These are phyloP conservation scores for Drosophila pseudoobscura DNA, from an alignment of 1,140 invertebrate species.

Conservation along the genomic window DNA sequence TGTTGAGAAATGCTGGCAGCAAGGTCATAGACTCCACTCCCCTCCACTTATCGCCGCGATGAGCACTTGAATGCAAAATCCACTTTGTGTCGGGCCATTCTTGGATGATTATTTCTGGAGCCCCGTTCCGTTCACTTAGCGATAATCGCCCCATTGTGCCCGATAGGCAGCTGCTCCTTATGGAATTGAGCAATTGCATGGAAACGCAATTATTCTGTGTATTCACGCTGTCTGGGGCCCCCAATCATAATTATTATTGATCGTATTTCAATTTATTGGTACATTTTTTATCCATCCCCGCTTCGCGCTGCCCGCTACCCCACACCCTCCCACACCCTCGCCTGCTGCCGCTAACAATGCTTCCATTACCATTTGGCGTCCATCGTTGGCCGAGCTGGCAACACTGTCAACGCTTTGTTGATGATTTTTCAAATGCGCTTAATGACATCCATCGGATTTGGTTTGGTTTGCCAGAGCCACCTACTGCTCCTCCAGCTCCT, in stretches of 20 bases:
- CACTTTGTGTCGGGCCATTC: slow-evolving; percentile 22
- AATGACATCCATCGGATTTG: slow-evolving; percentile 54
- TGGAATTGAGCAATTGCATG: slow-evolving; percentile 79
- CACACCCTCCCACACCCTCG: not conserved
- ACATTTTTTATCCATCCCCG: slow-evolving; percentile 62
- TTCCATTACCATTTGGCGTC: slow-evolving; percentile 41
- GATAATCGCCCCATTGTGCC: slow-evolving; percentile 47
- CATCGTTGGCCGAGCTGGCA: slow-evolving; percentile 27
- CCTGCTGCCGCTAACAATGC: slow-evolving; percentile 44
- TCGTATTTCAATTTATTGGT: slow-evolving; percentile 78
- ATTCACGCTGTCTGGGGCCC: slow-evolving; percentile 62
- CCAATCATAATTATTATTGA: slow-evolving; percentile 78
- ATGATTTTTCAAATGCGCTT: slow-evolving; percentile 81
- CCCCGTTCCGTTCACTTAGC: slow-evolving; percentile 30
- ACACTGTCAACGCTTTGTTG: slow-evolving; percentile 59
- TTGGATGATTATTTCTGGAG: slow-evolving; percentile 49
- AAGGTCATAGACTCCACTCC: no score
- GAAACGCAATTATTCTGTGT: slow-evolving; percentile 80
- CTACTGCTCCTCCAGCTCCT: not conserved
- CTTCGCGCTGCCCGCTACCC: not conserved
- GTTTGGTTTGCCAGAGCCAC: slow-evolving; percentile 7
- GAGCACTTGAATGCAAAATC: slow-evolving; percentile 25
- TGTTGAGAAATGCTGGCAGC: no score
- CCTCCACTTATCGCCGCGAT: not conserved
- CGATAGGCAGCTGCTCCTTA: slow-evolving; percentile 61